phyloP scores from a whole-genome alignment of 2,113 vertebrate genomes.

The Melanostigma gelatinosum region DNA sequence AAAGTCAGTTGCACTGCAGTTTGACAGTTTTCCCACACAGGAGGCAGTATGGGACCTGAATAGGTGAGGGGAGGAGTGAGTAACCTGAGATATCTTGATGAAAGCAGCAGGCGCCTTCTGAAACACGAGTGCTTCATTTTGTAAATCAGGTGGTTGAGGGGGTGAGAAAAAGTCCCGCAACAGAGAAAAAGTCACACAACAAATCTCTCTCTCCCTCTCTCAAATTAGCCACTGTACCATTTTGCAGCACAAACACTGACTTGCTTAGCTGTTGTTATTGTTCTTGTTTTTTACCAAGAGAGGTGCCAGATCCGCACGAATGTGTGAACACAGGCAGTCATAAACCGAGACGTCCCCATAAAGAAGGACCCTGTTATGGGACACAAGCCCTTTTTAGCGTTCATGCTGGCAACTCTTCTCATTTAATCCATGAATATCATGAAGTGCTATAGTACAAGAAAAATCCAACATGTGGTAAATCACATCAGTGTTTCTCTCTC shows the following conservation, averaged over 20 bases:
- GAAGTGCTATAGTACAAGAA: conserved; percentile 19
- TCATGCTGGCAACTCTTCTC: not conserved
- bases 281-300: not conserved
- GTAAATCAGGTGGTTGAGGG: not conserved
- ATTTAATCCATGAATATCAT: conserved; percentile 36
- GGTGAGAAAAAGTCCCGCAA: not conserved
- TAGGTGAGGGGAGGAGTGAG: conserved; percentile 32
- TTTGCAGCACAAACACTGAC: no score
- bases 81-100: conserved; percentile 50
- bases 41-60: conserved; percentile 15
- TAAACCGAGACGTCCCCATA: not conserved
- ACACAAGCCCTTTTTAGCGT: conserved; percentile 10
- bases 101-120: conserved; percentile 26
- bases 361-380: not conserved
- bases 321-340: not conserved
- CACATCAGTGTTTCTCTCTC: conserved; percentile 17
- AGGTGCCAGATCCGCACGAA: not conserved
- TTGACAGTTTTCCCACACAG: conserved; percentile 46
- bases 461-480: conserved; percentile 45
- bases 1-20: conserved; percentile 31
- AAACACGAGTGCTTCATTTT: conserved; percentile 37
- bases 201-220: not conserved
- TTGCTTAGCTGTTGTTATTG: not conserved
- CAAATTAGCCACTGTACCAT: no score
- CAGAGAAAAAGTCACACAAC: not conserved